Evolutionary conservation across 2,797 vertebrate species (phyloP).

Genomic region (Rhynchonycteris naso): DNA sequence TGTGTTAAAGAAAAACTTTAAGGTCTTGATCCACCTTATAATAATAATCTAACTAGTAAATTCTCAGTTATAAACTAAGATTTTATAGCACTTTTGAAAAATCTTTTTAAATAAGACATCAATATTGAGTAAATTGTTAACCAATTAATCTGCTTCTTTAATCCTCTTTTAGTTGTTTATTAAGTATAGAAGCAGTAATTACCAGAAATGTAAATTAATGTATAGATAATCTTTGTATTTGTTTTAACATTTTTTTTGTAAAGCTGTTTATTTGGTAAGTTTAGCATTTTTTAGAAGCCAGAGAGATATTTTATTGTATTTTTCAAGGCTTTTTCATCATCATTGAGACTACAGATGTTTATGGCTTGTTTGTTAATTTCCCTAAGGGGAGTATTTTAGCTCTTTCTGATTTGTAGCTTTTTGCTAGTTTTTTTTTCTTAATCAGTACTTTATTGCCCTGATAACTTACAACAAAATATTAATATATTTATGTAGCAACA

Average conservation of each 20-base stretch:
- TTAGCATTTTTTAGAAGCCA: constrained; percentile 38
- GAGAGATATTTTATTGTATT: constrained; percentile 48
- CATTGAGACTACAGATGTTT: background rate
- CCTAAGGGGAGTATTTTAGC: background rate
- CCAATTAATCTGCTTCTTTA: background rate
- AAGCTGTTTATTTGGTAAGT: constrained; percentile 15
- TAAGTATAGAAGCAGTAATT: background rate
- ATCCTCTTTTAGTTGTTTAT: constrained; percentile 21
- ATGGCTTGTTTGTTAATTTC: constrained; percentile 20
- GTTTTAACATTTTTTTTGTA: background rate
- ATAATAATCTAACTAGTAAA: constrained; percentile 52
- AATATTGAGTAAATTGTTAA: constrained; percentile 32
- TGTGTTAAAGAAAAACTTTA: constrained; percentile 24
- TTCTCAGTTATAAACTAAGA: constrained; percentile 22
- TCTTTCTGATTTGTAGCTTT: constrained; percentile 38
- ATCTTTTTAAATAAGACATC: constrained; percentile 34
- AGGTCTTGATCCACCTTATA: background rate
- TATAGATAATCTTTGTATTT: constrained; percentile 10
- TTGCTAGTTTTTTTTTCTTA: constrained; percentile 28
- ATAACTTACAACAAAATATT: constrained; percentile 51
- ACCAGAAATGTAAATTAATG: constrained; percentile 28
- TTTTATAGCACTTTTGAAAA: constrained; percentile 40
- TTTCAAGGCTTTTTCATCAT: constrained; percentile 30
- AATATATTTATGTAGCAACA: background rate
- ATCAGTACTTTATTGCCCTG: constrained; percentile 49